Evolutionary conservation across 1,140 invertebrate genomes (phyloP).

Genomic region (Lerema accius): DNA sequence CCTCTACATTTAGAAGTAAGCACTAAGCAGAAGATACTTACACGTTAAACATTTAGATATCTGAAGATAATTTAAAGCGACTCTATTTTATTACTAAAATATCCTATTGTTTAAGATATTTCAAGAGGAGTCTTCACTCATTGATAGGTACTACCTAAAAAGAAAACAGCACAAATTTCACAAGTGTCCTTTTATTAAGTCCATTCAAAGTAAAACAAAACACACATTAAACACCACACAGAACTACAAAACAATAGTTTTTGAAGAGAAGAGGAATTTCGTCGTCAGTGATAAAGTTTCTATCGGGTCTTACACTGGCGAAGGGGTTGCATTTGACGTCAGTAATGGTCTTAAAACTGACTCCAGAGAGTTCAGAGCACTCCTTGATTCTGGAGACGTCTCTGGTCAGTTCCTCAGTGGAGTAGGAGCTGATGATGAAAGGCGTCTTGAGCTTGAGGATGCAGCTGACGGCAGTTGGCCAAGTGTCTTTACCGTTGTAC

Average conservation of each 20-base stretch:
- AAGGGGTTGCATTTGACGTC: conserved; percentile 85
- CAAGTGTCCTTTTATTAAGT: conserved; percentile 21
- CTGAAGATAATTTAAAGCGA: no score
- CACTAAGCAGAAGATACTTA: no score
- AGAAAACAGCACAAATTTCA: background rate
- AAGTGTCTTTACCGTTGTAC: conserved; percentile 85
- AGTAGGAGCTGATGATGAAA: conserved; percentile 86
- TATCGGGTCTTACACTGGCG: conserved; percentile 86
- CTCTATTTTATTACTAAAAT: no score
- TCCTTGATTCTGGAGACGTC: conserved; percentile 82
- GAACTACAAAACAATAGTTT: conserved; percentile 85
- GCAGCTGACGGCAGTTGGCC: conserved; percentile 85
- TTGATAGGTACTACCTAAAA: no score
- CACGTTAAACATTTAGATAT: no score
- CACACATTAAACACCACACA: conserved; percentile 58
- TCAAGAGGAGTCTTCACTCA: no score
- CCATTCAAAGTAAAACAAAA: conserved; percentile 30
- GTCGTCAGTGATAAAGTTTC: conserved; percentile 89
- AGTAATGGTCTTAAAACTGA: conserved; percentile 76
- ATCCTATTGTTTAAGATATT: no score
- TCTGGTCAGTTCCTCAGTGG: conserved; percentile 84
- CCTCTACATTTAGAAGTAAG: no score
- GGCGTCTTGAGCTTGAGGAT: conserved; percentile 82
- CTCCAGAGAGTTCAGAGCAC: conserved; percentile 57
- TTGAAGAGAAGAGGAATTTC: conserved; percentile 88